Conservation (phyloP, 2,113 vertebrate genomes). For the Dunckerocampus dactyliophorus region DNA sequence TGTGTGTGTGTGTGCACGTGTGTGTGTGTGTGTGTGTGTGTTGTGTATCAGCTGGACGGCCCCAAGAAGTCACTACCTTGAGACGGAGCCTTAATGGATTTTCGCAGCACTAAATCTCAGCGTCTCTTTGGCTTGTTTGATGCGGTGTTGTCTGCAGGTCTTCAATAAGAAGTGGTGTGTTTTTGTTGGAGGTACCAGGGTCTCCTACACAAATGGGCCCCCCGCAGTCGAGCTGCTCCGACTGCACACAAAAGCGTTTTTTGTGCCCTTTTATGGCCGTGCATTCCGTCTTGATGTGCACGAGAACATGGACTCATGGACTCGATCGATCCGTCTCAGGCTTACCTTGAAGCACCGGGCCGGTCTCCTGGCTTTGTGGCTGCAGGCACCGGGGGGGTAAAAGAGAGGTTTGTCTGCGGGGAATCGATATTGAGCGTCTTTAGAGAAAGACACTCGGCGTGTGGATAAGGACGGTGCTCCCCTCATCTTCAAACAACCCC, state of each 20-base stretch:
- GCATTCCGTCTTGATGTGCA: neutral
- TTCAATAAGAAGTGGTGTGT: slow-evolving; percentile 58
- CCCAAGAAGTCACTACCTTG: slow-evolving; percentile 71
- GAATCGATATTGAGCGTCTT: slow-evolving; percentile 54
- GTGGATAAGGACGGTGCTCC: slow-evolving; percentile 43
- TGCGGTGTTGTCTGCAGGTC: slow-evolving; percentile 61
- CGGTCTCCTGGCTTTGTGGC: neutral
- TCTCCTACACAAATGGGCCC: neutral
- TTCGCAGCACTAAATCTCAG: slow-evolving; percentile 66
- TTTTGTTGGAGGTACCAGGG: neutral
- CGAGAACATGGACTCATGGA: slow-evolving; percentile 7
- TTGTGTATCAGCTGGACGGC: slow-evolving; percentile 66
- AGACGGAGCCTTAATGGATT: slow-evolving; percentile 70
- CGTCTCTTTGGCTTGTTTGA: slow-evolving; percentile 69
- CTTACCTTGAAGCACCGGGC: slow-evolving; percentile 13
- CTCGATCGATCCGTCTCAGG: slow-evolving; percentile 30
- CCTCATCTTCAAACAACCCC: slow-evolving; percentile 37
- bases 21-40: slow-evolving; percentile 28
- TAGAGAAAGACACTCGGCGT: slow-evolving; percentile 42
- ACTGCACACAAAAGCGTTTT: no score
- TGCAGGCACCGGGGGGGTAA: slow-evolving; percentile 2
- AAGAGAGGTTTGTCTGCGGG: slow-evolving; percentile 40
- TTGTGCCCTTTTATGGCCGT: neutral
- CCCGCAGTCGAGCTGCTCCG: slow-evolving; percentile 6
- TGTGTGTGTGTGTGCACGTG: slow-evolving; percentile 22